These are phyloP conservation scores for Tolmerus cingulatus DNA, from an alignment of 2,888 invertebrate species.

Conservation along the genomic window DNA sequence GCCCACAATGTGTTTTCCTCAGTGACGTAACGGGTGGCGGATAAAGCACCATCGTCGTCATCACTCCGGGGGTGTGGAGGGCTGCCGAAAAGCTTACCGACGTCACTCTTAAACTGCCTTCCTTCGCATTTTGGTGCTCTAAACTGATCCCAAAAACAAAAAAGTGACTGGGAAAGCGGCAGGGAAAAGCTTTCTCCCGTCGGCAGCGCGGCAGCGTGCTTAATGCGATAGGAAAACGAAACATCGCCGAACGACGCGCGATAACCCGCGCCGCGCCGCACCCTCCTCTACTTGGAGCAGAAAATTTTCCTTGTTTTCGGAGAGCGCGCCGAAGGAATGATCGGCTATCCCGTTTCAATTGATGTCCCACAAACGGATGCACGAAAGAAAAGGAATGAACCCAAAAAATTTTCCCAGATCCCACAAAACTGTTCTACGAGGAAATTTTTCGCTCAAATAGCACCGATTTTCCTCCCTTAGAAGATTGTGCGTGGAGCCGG, in stretches of 20 bases:
- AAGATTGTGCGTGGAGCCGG: slow-evolving; percentile 18
- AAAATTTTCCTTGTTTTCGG: neutral
- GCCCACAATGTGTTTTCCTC: neutral
- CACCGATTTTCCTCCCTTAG: slow-evolving; percentile 16
- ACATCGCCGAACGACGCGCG: neutral
- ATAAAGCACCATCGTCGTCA: neutral
- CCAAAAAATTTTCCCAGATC: neutral
- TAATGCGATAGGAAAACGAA: neutral
- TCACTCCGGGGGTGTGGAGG: neutral
- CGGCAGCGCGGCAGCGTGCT: neutral
- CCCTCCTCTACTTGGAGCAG: neutral
- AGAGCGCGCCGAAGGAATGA: neutral
- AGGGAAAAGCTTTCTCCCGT: neutral
- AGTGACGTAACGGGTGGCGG: neutral
- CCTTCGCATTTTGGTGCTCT: neutral
- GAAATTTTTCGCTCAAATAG: slow-evolving; percentile 18
- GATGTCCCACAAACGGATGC: neutral
- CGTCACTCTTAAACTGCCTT: neutral
- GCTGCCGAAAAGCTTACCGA: neutral
- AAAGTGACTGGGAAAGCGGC: neutral
- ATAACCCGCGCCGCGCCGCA: too few species aligned
- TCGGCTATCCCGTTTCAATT: neutral
- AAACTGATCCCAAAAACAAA: neutral
- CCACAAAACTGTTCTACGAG: neutral
- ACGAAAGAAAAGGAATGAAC: neutral